These are phyloP conservation scores for Tetrax tetrax DNA, from an alignment of 2,113 vertebrate genomes.

Conservation along the genomic window DNA sequence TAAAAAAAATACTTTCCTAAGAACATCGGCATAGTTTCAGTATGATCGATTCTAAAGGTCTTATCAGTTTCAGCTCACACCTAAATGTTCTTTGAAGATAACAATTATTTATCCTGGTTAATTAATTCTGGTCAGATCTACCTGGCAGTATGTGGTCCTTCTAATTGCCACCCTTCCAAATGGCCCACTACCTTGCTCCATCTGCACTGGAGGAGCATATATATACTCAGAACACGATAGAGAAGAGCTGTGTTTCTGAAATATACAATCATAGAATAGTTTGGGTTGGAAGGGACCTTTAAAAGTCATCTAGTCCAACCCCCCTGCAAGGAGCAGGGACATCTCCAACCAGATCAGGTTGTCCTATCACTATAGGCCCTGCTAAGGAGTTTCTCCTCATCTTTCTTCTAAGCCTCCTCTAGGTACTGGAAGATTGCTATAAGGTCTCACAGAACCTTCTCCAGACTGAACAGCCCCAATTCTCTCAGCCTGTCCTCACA, in stretches of 20 bases:
- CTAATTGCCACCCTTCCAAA: not conserved
- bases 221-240: rapidly evolving
- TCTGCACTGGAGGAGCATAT: rapidly evolving
- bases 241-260: not conserved
- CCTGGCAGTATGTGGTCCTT: not conserved
- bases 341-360: no score
- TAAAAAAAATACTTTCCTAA: not conserved
- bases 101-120: not conserved
- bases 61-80: not conserved
- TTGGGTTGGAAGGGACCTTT: no score
- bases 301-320: no score
- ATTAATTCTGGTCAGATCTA: not conserved
- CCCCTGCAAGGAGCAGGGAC: no score
- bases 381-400: no score
- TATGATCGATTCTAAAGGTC: not conserved
- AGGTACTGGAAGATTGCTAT: no score
- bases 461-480: no score
- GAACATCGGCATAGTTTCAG: not conserved
- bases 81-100: not conserved
- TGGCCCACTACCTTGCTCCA: not conserved
- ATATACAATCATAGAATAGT: no score
- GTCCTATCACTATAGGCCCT: no score
- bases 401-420: no score
- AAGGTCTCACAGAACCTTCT: no score
- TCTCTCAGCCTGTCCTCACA: no score